A percentile compares a stretch with the other conserved stretches of the same genome.
These are phyloP conservation scores for Amphipoea oculea DNA, from an alignment of 2,888 invertebrate genomes.

Conservation along the genomic window DNA sequence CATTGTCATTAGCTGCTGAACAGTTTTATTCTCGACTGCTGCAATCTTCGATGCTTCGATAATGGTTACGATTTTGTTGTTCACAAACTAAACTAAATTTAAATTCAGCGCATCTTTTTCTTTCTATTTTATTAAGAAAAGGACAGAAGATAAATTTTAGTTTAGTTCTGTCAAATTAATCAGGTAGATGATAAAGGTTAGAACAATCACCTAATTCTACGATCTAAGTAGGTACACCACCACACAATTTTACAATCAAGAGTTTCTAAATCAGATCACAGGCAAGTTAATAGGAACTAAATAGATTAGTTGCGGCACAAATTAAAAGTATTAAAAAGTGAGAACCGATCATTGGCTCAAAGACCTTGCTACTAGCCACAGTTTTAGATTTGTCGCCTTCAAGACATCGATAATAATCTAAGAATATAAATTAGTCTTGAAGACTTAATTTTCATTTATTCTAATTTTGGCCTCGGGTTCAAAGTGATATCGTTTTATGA, in stretches of 20 bases:
- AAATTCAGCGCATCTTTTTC: too few relatives aligned
- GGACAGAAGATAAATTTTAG: too few relatives aligned
- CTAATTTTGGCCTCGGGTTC: slow-evolving; percentile 10
- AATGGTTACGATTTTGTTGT: too few relatives aligned
- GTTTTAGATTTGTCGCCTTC: slow-evolving; percentile 15
- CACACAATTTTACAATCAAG: neutral
- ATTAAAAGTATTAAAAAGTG: slow-evolving; percentile 27
- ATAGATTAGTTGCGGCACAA: slow-evolving; percentile 44
- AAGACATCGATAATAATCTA: slow-evolving; percentile 25
- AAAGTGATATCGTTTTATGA: slow-evolving; percentile 1
- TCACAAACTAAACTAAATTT: too few relatives aligned
- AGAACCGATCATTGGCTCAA: slow-evolving; percentile 14
- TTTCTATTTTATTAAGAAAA: too few relatives aligned
- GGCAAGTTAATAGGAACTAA: slow-evolving; percentile 34
- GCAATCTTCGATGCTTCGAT: neutral
- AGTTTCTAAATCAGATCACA: slow-evolving; percentile 23
- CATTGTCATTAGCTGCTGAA: neutral
- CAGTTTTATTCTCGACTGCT: neutral
- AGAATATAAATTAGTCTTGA: slow-evolving; percentile 5
- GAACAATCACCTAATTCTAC: neutral
- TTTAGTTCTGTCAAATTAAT: too few relatives aligned
- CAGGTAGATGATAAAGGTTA: neutral
- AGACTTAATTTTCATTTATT: slow-evolving; percentile 11
- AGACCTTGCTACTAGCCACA: slow-evolving; percentile 36
- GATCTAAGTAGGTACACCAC: neutral